A percentile compares a stretch with the other conserved stretches of the same genome.
These are phyloP conservation scores for Hoplostethus mediterraneus DNA, from an alignment of 2,797 vertebrate genomes.

Conservation along the genomic window DNA sequence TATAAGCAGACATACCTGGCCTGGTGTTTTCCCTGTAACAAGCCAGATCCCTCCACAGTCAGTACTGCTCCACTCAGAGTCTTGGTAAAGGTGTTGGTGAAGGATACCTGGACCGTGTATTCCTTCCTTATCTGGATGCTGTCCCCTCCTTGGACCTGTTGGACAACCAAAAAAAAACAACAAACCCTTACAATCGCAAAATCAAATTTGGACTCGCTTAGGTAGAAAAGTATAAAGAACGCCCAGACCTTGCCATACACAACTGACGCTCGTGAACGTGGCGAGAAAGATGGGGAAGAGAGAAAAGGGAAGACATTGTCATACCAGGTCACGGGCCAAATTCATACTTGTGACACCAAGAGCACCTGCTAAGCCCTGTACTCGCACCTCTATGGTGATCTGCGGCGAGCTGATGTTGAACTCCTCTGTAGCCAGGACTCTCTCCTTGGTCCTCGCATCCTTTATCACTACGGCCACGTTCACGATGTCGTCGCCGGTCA, in stretches of 20 bases:
- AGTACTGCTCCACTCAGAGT: slow-evolving; percentile 55
- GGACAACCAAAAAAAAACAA: not conserved
- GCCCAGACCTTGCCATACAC: too few species aligned
- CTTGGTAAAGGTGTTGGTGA: slow-evolving; percentile 54
- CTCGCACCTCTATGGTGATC: slow-evolving; percentile 67
- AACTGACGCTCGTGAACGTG: not conserved
- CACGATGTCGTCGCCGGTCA: slow-evolving; percentile 63
- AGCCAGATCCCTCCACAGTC: slow-evolving; percentile 63
- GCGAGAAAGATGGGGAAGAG: not conserved
- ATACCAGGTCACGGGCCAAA: too few species aligned
- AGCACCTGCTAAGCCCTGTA: not conserved
- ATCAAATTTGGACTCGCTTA: not conserved
- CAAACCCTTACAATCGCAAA: slow-evolving; percentile 1
- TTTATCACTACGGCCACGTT: slow-evolving; percentile 74
- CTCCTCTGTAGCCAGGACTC: slow-evolving; percentile 65
- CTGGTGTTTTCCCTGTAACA: slow-evolving; percentile 60
- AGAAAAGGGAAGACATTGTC: not conserved
- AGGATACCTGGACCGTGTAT: slow-evolving; percentile 51
- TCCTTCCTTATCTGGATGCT: slow-evolving; percentile 48
- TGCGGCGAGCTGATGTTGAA: slow-evolving; percentile 62
- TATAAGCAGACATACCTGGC: slow-evolving; percentile 49
- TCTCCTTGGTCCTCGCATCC: slow-evolving; percentile 62
- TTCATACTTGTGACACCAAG: too few species aligned
- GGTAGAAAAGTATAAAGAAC: too few species aligned
- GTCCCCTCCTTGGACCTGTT: slow-evolving; percentile 71